These are phyloP conservation scores for Drosophila ficusphila DNA, from an alignment of 1,140 invertebrate species.

Conservation along the genomic window DNA sequence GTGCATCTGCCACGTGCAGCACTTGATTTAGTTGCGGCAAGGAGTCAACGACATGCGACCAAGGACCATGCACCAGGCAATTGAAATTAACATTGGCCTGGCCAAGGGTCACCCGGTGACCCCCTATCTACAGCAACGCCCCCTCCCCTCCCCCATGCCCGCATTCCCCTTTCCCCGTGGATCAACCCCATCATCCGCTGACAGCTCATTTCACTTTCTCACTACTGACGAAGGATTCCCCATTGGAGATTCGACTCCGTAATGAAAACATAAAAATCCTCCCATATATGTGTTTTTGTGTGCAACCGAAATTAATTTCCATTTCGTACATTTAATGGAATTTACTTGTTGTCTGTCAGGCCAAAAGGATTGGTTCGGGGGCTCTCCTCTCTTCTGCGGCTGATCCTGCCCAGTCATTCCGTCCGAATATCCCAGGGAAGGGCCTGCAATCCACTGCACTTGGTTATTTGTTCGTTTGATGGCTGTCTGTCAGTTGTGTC, in stretches of 20 bases:
- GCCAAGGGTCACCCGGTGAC: conserved; percentile 13
- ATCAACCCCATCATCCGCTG: conserved; percentile 1
- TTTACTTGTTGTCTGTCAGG: conserved; percentile 70
- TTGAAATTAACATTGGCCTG: conserved; percentile 65
- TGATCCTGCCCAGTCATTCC: background rate
- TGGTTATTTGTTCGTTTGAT: conserved; percentile 32
- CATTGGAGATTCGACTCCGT: conserved; percentile 9
- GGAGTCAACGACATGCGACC: conserved; percentile 63
- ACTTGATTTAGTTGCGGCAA: conserved; percentile 62
- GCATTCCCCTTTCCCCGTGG: background rate
- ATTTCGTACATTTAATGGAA: conserved; percentile 74
- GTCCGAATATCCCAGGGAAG: background rate
- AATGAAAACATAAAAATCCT: conserved; percentile 47
- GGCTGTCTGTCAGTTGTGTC: conserved; percentile 13
- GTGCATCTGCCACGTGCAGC: conserved; percentile 72
- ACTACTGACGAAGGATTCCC: conserved; percentile 24
- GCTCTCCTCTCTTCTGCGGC: background rate
- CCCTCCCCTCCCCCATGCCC: background rate
- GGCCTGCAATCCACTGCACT: conserved; percentile 29
- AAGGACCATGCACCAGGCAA: conserved; percentile 42
- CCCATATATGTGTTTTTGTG: conserved; percentile 18
- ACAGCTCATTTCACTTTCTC: conserved; percentile 71
- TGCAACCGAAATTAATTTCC: conserved; percentile 67
- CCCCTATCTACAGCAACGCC: background rate
- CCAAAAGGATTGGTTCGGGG: conserved; percentile 19